Percentiles rank a stretch among this genome's conserved stretches.
Evolutionary conservation across 2,113 vertebrate species (phyloP).

Genomic region (Passer montanus): DNA sequence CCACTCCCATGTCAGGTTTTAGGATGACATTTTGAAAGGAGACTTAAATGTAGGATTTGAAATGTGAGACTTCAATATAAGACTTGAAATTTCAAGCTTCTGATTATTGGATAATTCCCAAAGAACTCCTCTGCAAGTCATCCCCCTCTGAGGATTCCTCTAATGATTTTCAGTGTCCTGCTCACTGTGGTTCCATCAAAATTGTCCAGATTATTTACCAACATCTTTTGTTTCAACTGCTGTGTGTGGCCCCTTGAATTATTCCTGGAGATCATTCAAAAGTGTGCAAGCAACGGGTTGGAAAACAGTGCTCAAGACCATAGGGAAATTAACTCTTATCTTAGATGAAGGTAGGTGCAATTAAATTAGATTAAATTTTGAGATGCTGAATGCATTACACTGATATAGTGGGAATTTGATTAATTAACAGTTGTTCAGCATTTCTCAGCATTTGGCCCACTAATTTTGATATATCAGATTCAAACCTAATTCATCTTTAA

Average conservation of each 20-base stretch:
- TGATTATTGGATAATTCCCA: not conserved
- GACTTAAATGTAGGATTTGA: not conserved
- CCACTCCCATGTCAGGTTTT: not conserved
- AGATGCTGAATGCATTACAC: slow-evolving; percentile 18
- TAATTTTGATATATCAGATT: not conserved
- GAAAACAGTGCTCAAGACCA: not conserved
- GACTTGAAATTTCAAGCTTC: not conserved
- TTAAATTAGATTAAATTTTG: slow-evolving; percentile 41
- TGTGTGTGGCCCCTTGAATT: not conserved
- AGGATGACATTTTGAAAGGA: slow-evolving; percentile 15
- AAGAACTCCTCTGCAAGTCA: not conserved
- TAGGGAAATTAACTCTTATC: slow-evolving; percentile 51
- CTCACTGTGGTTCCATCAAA: not conserved
- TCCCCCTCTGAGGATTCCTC: not conserved
- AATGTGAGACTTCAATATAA: not conserved
- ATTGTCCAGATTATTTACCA: not conserved
- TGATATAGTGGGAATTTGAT: slow-evolving; percentile 6
- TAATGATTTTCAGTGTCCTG: not conserved
- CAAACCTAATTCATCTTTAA: slow-evolving; percentile 21
- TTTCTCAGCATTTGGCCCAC: slow-evolving; percentile 21
- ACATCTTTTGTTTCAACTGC: not conserved
- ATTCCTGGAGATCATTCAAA: not conserved
- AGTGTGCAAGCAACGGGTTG: not conserved
- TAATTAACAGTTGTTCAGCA: slow-evolving; percentile 36
- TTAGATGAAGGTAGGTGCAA: not conserved